These are phyloP conservation scores for Drosophila jambulina DNA, from an alignment of 1,140 invertebrate genomes.

Conservation along the genomic window DNA sequence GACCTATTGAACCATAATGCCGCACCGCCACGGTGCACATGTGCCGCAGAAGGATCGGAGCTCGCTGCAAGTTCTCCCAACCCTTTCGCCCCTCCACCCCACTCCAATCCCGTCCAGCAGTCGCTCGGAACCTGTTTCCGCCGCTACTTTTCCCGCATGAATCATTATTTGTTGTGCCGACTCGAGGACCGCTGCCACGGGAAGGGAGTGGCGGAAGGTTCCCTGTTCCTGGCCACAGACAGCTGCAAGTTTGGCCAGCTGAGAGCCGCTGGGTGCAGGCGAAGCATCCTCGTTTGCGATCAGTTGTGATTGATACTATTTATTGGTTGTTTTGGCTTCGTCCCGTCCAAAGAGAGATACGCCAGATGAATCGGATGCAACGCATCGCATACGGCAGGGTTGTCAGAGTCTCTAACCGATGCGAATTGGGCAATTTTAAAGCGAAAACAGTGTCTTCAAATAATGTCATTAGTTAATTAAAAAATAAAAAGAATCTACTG, in stretches of 20 bases:
- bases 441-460: neutral
- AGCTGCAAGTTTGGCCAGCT: constrained; percentile 79
- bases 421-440: neutral
- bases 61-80: constrained; percentile 18
- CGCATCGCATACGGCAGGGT: constrained; percentile 31
- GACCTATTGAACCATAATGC: constrained; percentile 83
- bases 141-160: constrained; percentile 80
- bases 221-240: constrained; percentile 52
- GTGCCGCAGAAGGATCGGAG: constrained; percentile 71
- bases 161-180: constrained; percentile 78
- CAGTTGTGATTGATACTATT: constrained; percentile 81
- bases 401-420: neutral
- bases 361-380: constrained; percentile 36
- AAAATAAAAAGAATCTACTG: too few species aligned
- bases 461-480: too few species aligned
- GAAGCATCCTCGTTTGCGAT: constrained; percentile 74
- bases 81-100: constrained; percentile 8
- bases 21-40: constrained; percentile 48
- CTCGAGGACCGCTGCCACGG: constrained; percentile 4
- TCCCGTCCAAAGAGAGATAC: constrained; percentile 21
- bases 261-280: constrained; percentile 62
- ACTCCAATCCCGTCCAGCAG: constrained; percentile 16
- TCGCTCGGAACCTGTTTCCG: constrained; percentile 71
- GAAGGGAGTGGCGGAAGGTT: constrained; percentile 19
- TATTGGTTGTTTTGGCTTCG: constrained; percentile 73